These are phyloP conservation scores for Protaetia brevitarsis DNA, from an alignment of 1,140 invertebrate species.

Conservation along the genomic window DNA sequence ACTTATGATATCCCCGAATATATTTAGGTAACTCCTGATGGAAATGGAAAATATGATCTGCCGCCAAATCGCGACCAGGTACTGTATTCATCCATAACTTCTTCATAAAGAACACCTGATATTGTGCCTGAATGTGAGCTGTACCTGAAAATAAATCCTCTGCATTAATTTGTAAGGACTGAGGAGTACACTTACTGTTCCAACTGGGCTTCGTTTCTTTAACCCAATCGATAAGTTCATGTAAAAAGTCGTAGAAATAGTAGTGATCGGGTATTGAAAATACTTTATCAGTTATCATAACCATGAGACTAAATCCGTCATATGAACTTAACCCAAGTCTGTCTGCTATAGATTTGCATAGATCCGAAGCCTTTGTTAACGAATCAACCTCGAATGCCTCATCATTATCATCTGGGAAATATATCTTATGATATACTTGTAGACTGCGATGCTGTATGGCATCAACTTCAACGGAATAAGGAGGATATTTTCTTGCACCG, in stretches of 20 bases:
- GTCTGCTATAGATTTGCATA: constrained; percentile 77
- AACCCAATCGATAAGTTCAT: constrained; percentile 84
- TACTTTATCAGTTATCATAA: constrained; percentile 90
- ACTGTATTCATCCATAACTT: constrained; percentile 91
- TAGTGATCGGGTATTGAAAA: constrained; percentile 89
- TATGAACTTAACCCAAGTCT: constrained; percentile 70
- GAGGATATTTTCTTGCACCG: constrained; percentile 81
- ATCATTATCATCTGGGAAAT: constrained; percentile 91
- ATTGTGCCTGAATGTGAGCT: constrained; percentile 71
- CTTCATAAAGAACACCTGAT: constrained; percentile 95
- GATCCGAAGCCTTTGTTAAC: constrained; percentile 77
- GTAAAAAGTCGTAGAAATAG: constrained; percentile 95
- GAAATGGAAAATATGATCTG: constrained; percentile 93
- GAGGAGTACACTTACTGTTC: constrained; percentile 57
- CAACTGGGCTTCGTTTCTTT: constrained; percentile 72
- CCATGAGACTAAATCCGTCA: constrained; percentile 89
- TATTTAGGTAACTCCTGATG: constrained; percentile 94
- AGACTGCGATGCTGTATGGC: constrained; percentile 91
- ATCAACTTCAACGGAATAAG: constrained; percentile 91
- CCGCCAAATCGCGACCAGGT: constrained; percentile 83
- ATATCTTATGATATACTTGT: constrained; percentile 90
- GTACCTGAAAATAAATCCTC: constrained; percentile 45
- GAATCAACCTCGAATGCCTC: constrained; percentile 78
- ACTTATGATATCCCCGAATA: constrained; percentile 83
- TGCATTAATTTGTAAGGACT: background rate